Conservation (phyloP, 1,140 invertebrate species). For the Nomia melanderi region DNA sequence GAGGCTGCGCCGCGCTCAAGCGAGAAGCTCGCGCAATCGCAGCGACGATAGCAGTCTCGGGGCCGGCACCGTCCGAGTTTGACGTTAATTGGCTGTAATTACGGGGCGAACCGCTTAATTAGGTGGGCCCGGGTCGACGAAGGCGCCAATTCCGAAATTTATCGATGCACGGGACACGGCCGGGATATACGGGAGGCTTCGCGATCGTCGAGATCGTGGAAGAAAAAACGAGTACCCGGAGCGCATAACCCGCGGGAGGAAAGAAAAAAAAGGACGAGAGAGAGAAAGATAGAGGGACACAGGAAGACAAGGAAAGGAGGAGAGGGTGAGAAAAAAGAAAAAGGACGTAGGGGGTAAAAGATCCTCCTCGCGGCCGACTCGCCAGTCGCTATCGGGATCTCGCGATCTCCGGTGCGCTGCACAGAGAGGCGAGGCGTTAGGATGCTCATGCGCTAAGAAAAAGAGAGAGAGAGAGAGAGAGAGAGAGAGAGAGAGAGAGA, state of each 20-base stretch:
- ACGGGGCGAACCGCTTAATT: constrained; percentile 76
- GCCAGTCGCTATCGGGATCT: constrained; percentile 71
- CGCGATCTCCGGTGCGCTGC: constrained; percentile 63
- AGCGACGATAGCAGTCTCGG: constrained; percentile 42
- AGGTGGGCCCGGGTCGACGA: constrained; percentile 59
- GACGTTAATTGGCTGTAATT: constrained; percentile 78
- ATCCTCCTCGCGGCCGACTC: constrained; percentile 50
- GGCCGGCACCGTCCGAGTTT: constrained; percentile 61
- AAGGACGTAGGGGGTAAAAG: too few species aligned
- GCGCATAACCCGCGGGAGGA: background rate
- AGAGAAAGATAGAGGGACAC: background rate
- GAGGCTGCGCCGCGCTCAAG: background rate
- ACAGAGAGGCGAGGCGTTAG: constrained; percentile 58
- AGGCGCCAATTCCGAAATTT: constrained; percentile 75
- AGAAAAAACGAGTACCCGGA: constrained; percentile 25
- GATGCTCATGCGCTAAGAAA: too few species aligned
- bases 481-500: constrained; percentile 6
- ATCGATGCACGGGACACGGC: constrained; percentile 61
- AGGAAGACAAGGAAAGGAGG: too few species aligned
- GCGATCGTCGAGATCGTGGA: constrained; percentile 38
- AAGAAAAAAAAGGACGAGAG: constrained; percentile 7
- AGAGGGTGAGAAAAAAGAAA: too few species aligned
- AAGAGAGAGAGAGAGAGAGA: constrained; percentile 7
- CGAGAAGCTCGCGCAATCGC: constrained; percentile 50
- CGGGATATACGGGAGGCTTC: constrained; percentile 2